Evolutionary conservation across 1,140 invertebrate genomes (phyloP), one percentile per base, ranked within the genome.

Genomic region (Philopotamus ludificatus): DNA sequence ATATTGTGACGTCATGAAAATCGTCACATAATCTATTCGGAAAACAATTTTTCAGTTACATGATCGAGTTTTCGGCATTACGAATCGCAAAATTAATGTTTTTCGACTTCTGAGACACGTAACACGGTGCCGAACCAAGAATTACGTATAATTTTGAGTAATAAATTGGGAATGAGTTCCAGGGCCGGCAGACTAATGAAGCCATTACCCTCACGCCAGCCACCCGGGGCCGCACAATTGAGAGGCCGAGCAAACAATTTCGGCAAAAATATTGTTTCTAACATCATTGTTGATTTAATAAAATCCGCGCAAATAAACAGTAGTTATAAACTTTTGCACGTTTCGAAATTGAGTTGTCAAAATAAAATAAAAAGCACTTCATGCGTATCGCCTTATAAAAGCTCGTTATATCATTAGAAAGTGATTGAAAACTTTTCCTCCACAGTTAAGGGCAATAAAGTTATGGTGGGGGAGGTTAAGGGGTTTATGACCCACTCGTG

Each of bases 371-470:
- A 7, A 7, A 15, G 18, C 15, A 12, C 28, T 42, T 47, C 20
- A n/a, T 20, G 18, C 44, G 42, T 25, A 47, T 44, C 47, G 57
- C 57, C 23, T 23, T 44, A 60, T 60, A 60, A 60, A 60, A 47
- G 57, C 57, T 60, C 57, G 57, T 60, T 60, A 60, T 60, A 60
- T 60, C 57, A 60, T 60, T 60, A 60, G 44, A 60, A 60, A 60
- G 57, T 60, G 57, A 60, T 60, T 60, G 57, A 60, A 60, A 60
- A 60, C 42, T 60, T 60, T 60, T 60, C 39, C 42, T 23, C 44
- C 10, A 23, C n/a, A 22, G 20, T 21, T 2, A 60, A 60, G 57
- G 57, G 41, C 21, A 60, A 60, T 60, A 60, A 60, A 60, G 42
- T 60, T 47, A 42, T 20, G 44, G 7, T 20, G 18, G 4, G 4